Evolutionary conservation across 2,797 vertebrate genomes (phyloP).

Genomic region (Halcyon badia): DNA sequence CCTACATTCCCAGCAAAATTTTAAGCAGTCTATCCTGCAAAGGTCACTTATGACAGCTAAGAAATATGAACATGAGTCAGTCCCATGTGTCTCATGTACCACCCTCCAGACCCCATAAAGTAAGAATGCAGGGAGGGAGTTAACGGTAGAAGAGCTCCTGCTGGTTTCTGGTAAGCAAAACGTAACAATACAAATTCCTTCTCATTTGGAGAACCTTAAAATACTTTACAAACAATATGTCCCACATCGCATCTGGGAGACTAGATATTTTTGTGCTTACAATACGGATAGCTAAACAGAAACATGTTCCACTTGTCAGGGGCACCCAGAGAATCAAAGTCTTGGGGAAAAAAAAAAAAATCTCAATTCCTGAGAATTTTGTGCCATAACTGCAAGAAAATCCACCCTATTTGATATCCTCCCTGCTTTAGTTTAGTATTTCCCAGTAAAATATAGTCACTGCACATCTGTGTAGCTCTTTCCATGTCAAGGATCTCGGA

Average conservation of each 20-base stretch:
- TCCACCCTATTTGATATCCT: background rate
- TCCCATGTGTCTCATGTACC: fast-evolving
- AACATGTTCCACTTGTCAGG: background rate
- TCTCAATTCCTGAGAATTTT: background rate
- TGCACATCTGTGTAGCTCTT: background rate
- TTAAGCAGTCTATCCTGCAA: background rate
- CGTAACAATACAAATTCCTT: background rate
- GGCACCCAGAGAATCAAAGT: background rate
- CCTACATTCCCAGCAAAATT: background rate
- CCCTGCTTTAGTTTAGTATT: background rate
- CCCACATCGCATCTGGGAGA: background rate
- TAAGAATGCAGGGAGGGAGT: background rate
- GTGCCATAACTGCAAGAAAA: background rate
- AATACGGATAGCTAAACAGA: background rate
- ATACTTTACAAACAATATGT: background rate
- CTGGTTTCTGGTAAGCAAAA: background rate
- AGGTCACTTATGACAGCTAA: background rate
- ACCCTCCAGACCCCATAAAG: background rate
- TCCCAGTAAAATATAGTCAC: background rate
- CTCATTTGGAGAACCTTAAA: background rate
- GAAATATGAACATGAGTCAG: background rate
- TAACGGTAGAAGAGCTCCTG: background rate
- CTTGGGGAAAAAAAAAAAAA: background rate
- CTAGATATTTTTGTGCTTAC: background rate
- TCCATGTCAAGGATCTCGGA: background rate